These are phyloP conservation scores for Semotilus atromaculatus DNA, from an alignment of 2,797 vertebrate genomes.

Conservation along the genomic window DNA sequence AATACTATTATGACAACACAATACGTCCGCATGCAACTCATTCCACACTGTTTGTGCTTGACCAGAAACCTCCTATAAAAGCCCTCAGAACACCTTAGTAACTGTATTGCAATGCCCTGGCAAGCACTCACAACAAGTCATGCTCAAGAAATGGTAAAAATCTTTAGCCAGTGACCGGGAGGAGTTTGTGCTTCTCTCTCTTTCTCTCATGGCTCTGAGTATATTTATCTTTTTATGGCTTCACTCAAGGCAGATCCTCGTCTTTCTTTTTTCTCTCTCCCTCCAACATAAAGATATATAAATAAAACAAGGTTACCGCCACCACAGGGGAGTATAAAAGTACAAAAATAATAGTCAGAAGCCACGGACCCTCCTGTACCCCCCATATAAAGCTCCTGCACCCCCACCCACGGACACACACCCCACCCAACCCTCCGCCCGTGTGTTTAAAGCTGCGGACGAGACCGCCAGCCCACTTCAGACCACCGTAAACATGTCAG, in stretches of 20 bases:
- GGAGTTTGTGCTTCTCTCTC: slow-evolving; percentile 14
- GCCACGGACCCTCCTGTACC: slow-evolving; percentile 78
- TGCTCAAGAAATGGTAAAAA: slow-evolving; percentile 2
- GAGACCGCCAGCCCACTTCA: slow-evolving; percentile 81
- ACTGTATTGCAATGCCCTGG: background rate
- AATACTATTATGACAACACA: too few relatives aligned
- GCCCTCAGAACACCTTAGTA: background rate
- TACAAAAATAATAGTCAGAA: slow-evolving; percentile 77
- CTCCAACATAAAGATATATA: slow-evolving; percentile 81
- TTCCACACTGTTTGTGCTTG: too few relatives aligned
- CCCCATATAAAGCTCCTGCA: slow-evolving; percentile 70
- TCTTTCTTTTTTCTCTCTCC: slow-evolving; percentile 51
- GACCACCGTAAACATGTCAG: slow-evolving; percentile 85
- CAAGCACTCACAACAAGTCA: background rate
- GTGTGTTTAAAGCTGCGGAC: slow-evolving; percentile 81
- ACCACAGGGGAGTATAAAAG: slow-evolving; percentile 71
- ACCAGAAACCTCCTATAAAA: background rate
- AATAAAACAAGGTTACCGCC: slow-evolving; percentile 77
- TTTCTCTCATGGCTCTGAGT: slow-evolving; percentile 68
- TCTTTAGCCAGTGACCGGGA: background rate
- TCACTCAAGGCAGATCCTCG: slow-evolving; percentile 75
- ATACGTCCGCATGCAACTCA: background rate
- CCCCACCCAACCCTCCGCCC: slow-evolving; percentile 68
- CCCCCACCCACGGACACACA: slow-evolving; percentile 53
- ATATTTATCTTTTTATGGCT: slow-evolving; percentile 80